These are phyloP conservation scores for Myathropa florea DNA, from an alignment of 2,888 invertebrate genomes.

Conservation along the genomic window DNA sequence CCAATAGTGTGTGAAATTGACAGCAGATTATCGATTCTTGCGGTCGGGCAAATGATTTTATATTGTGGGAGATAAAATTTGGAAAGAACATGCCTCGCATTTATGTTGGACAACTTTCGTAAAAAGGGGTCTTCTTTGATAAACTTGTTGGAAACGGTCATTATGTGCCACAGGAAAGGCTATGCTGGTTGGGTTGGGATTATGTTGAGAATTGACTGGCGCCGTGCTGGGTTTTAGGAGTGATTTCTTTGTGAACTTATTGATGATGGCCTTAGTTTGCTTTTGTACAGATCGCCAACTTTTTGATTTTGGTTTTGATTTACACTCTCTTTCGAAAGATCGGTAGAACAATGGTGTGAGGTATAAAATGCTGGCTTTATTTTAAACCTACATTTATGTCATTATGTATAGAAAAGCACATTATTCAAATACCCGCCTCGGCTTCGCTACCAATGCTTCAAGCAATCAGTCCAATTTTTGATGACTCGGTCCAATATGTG, in stretches of 20 bases:
- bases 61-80: neutral
- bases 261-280: neutral
- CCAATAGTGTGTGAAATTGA: slow-evolving; percentile 54
- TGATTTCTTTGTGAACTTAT: neutral
- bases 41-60: slow-evolving; percentile 23
- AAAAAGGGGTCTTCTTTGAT: slow-evolving; percentile 12
- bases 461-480: too few relatives aligned
- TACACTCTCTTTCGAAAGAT: too few relatives aligned
- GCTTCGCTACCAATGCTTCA: too few relatives aligned
- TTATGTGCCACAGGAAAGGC: neutral
- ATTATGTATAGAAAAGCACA: too few relatives aligned
- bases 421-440: too few relatives aligned
- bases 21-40: slow-evolving; percentile 35
- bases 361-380: too few relatives aligned
- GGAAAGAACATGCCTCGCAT: neutral
- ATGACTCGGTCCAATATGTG: too few relatives aligned
- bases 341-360: too few relatives aligned
- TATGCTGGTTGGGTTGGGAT: neutral
- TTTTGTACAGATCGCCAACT: too few relatives aligned
- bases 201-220: neutral
- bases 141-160: slow-evolving; percentile 3
- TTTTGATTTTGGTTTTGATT: too few relatives aligned
- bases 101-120: neutral
- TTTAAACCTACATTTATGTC: too few relatives aligned
- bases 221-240: neutral